Evolutionary conservation across 2,888 invertebrate genomes (phyloP), one percentile per base, ranked within the genome.

Genomic region (Sinhomidia bicolor): DNA sequence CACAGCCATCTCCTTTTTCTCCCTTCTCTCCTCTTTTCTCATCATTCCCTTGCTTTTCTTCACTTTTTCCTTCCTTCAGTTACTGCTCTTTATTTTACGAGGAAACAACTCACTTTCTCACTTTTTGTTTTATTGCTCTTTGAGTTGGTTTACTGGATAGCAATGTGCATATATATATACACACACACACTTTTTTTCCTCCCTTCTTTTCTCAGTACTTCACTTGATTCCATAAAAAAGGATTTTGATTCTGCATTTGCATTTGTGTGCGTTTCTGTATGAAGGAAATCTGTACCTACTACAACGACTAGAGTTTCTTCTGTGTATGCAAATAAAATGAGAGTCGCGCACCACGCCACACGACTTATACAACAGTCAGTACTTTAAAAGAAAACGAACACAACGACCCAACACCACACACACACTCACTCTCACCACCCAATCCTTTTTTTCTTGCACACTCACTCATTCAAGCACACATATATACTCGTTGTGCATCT

Each of bases 311-410:
- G 20, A n/a, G 74, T 23, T 17, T 14, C 51, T 71, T 74, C 71
- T 74, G 36, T 32, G 29, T 83, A 83, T 83, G 83, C 83, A 74
- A 83, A 83, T 83, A 74, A 83, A 83, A 74, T 57, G 83, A 83
- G 74, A 83, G 83, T n/a, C 26, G 5, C 29, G 17, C 32, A 47
- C 62, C 62, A 76, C 6, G 51, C 76, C 76, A 54, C 54, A 78
- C 78, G 78, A 54, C 78, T 78, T 78, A n/a, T 14, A 51, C n/a
- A 36, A 23, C n/a, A n/a, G n/a, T n/a, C n/a, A n/a, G 32, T 36
- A 29, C 29, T 29, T 17, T 54, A 54, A 78, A 54, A 29, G 32
- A n/a, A 54, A 23, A 17, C 57, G 14, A 57, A 60, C 12, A n/a
- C 32, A 51, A 74, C 23, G 74, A 78, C 54, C n/a, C n/a, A n/a